phyloP scores from a whole-genome alignment of 2,113 vertebrate species.

The Climacteris rufus region DNA sequence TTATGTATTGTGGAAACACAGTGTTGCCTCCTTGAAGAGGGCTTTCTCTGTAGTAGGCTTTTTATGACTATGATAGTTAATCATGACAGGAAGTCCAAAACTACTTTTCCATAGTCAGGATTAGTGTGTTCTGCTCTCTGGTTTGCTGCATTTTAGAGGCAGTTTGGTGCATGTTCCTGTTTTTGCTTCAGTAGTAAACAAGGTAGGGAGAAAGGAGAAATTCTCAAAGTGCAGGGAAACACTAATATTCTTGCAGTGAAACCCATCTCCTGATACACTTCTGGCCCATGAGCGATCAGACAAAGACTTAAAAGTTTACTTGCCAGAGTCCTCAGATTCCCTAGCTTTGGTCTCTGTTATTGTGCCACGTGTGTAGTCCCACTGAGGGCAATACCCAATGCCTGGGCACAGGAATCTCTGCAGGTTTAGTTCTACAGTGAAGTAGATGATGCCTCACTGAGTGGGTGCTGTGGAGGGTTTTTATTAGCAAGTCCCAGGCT shows the following conservation, averaged over 20 bases:
- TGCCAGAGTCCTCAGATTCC: not conserved
- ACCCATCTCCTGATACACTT: not conserved
- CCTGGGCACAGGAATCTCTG: not conserved
- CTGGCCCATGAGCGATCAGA: not conserved
- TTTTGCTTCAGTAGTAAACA: not conserved
- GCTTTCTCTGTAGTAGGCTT: not conserved
- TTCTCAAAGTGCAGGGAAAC: not conserved
- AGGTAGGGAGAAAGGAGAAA: not conserved
- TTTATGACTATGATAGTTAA: not conserved
- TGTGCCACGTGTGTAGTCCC: not conserved
- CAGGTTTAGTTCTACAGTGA: not conserved
- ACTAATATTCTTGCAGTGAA: not conserved
- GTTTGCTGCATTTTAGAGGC: not conserved
- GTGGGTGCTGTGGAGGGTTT: not conserved
- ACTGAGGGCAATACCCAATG: accelerated
- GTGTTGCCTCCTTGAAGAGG: not conserved
- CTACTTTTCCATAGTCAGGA: not conserved
- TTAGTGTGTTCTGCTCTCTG: not conserved
- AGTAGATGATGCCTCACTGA: not conserved
- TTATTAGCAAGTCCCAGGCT: not conserved
- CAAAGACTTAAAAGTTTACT: not conserved
- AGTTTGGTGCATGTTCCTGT: not conserved
- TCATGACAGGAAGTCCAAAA: not conserved
- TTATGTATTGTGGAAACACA: not conserved
- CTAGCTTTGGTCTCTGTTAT: not conserved